Evolutionary conservation across 1,140 invertebrate genomes (phyloP), one percentile per base, ranked within the genome.

Genomic region (Galendromus occidentalis): DNA sequence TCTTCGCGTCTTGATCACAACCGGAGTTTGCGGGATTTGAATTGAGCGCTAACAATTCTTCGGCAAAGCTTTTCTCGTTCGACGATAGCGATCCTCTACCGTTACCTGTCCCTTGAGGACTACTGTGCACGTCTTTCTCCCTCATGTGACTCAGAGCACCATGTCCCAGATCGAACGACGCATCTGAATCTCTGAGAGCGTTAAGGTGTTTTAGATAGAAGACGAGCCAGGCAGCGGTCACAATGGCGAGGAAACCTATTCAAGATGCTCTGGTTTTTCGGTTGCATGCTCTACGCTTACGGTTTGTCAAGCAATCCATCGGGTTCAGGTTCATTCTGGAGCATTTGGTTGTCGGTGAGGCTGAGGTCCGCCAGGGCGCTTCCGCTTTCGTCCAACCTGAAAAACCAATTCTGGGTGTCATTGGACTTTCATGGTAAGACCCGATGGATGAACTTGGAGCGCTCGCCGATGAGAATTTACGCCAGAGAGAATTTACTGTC

Each of bases 1-100:
- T 68, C 28, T 44, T 68, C 12, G 69, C 65, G 42, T 70, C 68
- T 55, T 69, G 85, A 22, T 75, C 72, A 25, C 33, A 25, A 33
- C 51, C 51, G 25, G 51, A 17, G 25, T 25, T 59, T 29, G 51
- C 51, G 6, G 51, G 9, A 59, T 59, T 59, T 14, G 22, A 25
- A 25, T 59, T 59, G 12, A 59, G 51, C 14, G 51, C 51, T 25
- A 59, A 33, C 14, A 59, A 22, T 25, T 59, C 51, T 22, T 59
- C 51, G 51, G 51, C 51, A 22, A 59, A 59, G 22, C 51, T 59
- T 33, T 59, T 59, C 2, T 59, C 51, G 9, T 59, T 59, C 51
- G 51, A 59, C 51, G 51, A 59, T 1, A 59, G 25, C 51, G 51
- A 59, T 17, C 51, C 51, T 25, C 51, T 39, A 39, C 33, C 4